Base-by-base conservation (phyloP, 92 coral and sea anemone species). In the Umimayanthus kanabou region DNA sequence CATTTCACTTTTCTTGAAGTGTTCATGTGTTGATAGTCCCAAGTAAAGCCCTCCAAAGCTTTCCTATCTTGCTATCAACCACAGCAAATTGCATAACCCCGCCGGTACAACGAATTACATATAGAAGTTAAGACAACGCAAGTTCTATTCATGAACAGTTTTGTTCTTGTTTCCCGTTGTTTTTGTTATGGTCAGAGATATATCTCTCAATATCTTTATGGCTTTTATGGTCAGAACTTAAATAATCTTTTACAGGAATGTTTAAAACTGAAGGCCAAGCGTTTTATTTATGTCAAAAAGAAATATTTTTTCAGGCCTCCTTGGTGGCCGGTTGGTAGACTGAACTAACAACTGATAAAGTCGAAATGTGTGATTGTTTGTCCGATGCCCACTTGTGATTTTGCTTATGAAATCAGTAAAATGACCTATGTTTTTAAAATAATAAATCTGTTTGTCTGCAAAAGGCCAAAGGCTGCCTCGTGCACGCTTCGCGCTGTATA, bases 361-460 rank as follows among this genome's bases (percentile, higher is more conserved):
- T 0, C 13, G 39, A 65, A 8, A 39, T 29, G 11, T 67, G 40
- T 69, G 15, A 18, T 13, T 82, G 39, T 43, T 45, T 69, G 22
- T 39, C 47, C 7, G 71, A 64, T 64, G 43, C 2, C 73, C 42
- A 58, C 85, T 82, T 42, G 61, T 9, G 14, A 69, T 82, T 82
- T 82, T 82, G 86, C 64, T 67, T 82, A 43, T 45, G 22, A 15
- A 43, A 28, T 69, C 30, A 28, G 58, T 6, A 82, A 82, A 82
- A 9, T 43, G 49, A 67, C 77, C 40, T 23, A 42, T 65, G 58
- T 39, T 81, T 81, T 40, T 11, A 43, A 33, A 33, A 82, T 42
- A 69, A 70, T 50, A 67, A 67, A 82, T n/a, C 43, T 47, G 16
- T 82, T 69, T 81, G 55, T 69, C 49, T 81, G 25, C 77, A 43